Evolutionary conservation across 2,797 vertebrate genomes (phyloP).

Genomic region (Lutjanus argentimaculatus): DNA sequence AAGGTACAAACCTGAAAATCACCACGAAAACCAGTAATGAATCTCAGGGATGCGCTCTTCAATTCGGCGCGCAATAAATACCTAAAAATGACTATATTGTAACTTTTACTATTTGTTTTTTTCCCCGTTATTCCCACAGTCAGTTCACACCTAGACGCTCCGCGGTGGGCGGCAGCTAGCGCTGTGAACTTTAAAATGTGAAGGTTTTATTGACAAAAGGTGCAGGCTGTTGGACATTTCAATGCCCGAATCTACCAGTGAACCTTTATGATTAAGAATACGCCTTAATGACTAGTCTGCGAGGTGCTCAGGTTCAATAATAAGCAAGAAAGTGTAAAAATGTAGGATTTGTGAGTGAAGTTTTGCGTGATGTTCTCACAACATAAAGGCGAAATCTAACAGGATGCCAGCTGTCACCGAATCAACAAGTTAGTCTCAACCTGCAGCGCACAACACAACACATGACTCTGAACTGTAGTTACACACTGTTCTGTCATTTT

Average conservation of each 20-base stretch:
- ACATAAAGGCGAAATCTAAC: neutral
- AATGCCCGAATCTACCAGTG: neutral
- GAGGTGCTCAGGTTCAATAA: fast-evolving
- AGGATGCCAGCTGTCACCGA: slow-evolving; percentile 40
- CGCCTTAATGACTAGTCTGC: fast-evolving
- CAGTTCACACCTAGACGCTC: neutral
- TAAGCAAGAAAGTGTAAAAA: fast-evolving
- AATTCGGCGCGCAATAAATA: neutral
- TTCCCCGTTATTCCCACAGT: slow-evolving; percentile 26
- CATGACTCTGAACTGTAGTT: fast-evolving
- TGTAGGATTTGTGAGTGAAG: neutral
- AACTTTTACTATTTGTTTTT: slow-evolving; percentile 13
- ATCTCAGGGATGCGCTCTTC: fast-evolving
- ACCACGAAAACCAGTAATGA: fast-evolving
- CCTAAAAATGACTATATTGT: fast-evolving
- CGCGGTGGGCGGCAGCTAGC: slow-evolving; percentile 50
- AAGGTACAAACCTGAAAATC: fast-evolving
- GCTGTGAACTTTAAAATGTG: neutral
- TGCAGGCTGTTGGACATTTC: fast-evolving
- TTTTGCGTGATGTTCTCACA: neutral
- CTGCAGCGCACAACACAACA: neutral
- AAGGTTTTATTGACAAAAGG: neutral
- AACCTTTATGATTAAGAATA: fast-evolving
- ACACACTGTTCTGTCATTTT: neutral
- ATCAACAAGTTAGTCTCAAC: slow-evolving; percentile 43